Percentiles rank a stretch among this genome's conserved stretches.
Conservation (phyloP, 2,888 invertebrate species). For the Molorchus minor region DNA sequence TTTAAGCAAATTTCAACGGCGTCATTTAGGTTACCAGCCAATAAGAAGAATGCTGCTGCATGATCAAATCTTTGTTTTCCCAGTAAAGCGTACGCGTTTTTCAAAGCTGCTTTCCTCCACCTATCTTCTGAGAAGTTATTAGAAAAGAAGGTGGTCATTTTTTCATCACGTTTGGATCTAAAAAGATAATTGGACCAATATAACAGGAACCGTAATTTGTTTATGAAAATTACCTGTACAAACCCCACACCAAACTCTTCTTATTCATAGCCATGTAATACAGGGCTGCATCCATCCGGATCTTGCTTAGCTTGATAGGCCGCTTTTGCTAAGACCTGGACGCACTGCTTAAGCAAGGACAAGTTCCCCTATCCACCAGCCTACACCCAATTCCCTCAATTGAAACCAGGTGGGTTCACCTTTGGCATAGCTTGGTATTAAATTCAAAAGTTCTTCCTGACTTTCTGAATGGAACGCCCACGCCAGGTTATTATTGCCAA, state of each 20-base stretch:
- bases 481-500: constrained; percentile 89
- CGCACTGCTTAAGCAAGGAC: constrained; percentile 80
- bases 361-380: constrained; percentile 96
- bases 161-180: constrained; percentile 84
- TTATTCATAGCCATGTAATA: constrained; percentile 99
- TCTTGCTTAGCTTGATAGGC: constrained; percentile 92
- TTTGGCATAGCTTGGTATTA: constrained; percentile 89
- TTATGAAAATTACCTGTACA: constrained; percentile 69
- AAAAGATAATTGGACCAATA: constrained; percentile 11
- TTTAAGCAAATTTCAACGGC: constrained; percentile 94
- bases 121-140: constrained; percentile 93
- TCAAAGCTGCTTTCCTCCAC: constrained; percentile 97
- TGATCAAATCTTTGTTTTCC: constrained; percentile 96
- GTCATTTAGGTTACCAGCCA: constrained; percentile 93
- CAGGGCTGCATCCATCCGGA: constrained; percentile 96
- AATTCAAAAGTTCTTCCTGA: constrained; percentile 90
- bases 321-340: constrained; percentile 94
- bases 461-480: constrained; percentile 99
- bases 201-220: neutral
- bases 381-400: constrained; percentile 87
- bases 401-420: constrained; percentile 89
- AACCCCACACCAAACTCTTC: constrained; percentile 94
- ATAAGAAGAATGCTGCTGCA: constrained; percentile 97
- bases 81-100: constrained; percentile 96
- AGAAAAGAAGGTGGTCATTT: constrained; percentile 94